phyloP scores from a whole-genome alignment of 2,113 vertebrate species.

The Mixornis gularis region DNA sequence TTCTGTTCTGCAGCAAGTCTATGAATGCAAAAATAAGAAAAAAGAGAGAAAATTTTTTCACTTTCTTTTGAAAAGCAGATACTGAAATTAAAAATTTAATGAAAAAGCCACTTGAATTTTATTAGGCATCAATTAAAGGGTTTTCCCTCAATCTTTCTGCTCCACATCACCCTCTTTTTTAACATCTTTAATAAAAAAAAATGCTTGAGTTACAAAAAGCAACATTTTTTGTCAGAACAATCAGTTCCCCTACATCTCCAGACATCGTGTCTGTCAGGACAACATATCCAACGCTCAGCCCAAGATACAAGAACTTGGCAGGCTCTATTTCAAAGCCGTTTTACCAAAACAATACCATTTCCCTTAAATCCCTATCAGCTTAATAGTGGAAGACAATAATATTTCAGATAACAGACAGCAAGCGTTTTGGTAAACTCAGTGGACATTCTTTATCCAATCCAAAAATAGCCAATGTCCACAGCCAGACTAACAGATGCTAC shows the following conservation, averaged over 20 bases:
- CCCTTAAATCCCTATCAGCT: constrained; percentile 1
- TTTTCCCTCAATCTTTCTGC: background rate
- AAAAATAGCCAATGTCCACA: background rate
- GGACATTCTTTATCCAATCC: background rate
- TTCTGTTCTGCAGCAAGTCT: background rate
- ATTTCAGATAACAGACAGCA: background rate
- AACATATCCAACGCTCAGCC: background rate
- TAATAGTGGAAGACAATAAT: background rate
- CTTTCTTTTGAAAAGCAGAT: background rate
- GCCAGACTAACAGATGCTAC: background rate
- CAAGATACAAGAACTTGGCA: constrained; percentile 7
- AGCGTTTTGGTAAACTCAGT: background rate
- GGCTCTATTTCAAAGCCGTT: background rate
- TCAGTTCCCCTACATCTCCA: background rate
- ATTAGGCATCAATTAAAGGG: background rate
- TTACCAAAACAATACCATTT: constrained; percentile 10
- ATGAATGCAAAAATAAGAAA: background rate
- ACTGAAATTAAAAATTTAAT: background rate
- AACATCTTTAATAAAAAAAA: background rate
- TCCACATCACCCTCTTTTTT: background rate
- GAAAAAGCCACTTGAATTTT: background rate
- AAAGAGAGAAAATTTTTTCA: background rate
- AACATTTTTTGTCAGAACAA: background rate
- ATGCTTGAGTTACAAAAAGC: background rate
- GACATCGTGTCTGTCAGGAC: background rate